Base-by-base conservation (phyloP, 2,797 vertebrate species). In the Notoglanidium macrostoma region DNA sequence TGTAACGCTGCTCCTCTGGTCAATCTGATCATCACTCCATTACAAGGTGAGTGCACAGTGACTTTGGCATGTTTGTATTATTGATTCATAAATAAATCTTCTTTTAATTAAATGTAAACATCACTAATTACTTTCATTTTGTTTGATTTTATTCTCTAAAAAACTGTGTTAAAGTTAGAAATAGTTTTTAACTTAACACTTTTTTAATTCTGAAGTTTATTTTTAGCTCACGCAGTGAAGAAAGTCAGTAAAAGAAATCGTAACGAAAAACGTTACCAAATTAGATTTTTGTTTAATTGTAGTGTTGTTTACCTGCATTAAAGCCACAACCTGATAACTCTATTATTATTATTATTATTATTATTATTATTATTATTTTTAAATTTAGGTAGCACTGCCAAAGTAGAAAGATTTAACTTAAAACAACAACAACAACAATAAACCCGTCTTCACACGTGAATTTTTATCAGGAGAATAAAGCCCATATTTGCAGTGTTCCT, bases 11-110 rank as follows among this genome's bases (percentile, higher is more conserved):
- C 1, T 32, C 2, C 32, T 68, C 1, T 57, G 65, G 15, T 59
- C 74, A 70, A 11, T 68, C 85, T 86, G 77, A 86, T 5, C 8
- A 51, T 86, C 65, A 86, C 26, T 44, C 14, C 23, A 26, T 35
- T 4, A 61, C 55, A 26, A 14, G 15, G 77, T 44, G 8, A 80
- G 77, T 14, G 11, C 44, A 14, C 21, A 21, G 12, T 35, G 35
- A 32, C 2, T 23, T 9, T n/a, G 26, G 0, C 29, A 54, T 10
- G 3, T 49, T 51, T 26, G 5, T 14, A n/a, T 74, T n/a, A 40
- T n/a, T 74, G 9, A 73, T 73, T 26, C 23, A 1, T 40, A 73
- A 46, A 3, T 12, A 12, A 17, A 2, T 79, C 10, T 17, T 23
- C 5, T 19, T 19, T 35, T 54, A 11, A 8, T 32, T 77, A 11